Base-by-base conservation (phyloP, 2,113 vertebrate genomes). In the Ceuthmochares aereus region DNA sequence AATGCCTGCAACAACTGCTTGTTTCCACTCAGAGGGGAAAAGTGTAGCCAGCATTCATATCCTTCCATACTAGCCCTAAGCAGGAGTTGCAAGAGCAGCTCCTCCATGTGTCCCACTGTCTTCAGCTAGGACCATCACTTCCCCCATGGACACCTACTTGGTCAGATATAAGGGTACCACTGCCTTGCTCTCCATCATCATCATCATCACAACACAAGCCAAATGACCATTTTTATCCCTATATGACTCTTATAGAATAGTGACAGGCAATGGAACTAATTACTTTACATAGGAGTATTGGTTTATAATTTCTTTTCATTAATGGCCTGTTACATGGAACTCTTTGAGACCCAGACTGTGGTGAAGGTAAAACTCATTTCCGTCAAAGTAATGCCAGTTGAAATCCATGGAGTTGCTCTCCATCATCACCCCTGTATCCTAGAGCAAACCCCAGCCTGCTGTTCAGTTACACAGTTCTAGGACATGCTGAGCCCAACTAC, bases 31-130 rank as follows among this genome's bases (percentile, higher is more conserved):
- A 5, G 40, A 93, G 9, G 6, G 62, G 59, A 11, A 63, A 76
- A 78, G 10, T 4, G 22, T 60, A 84, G 74, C 19, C 75, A 90
- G 42, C 62, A 23, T 54, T 72, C 40, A 32, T 67, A 78, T 4
- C 22, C 26, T 23, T 84, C 36, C 47, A 11, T 36, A 23, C 2
- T 2, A 55, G 37, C 74, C 67, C 77, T 29, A 22, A 56, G 63
- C 43, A 72, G 5, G 22, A 25, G 23, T 10, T 86, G 14, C 68
- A 89, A 81, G 49, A 30, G 79, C 60, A 69, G 49, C 1, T 79
- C 63, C 52, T 63, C n/a, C 62, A 16, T 0, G 0, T 23, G 21
- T 14, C 4, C 25, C 34, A 20, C 26, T 51, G 32, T 13, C 64
- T 70, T 17, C 72, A 49, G 64, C 25, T 27, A 69, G 49, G 26